A percentile compares a stretch with the other conserved stretches of the same genome.
Conservation (phyloP, 2,797 vertebrate genomes). For the Mormyrops boulengeri region DNA sequence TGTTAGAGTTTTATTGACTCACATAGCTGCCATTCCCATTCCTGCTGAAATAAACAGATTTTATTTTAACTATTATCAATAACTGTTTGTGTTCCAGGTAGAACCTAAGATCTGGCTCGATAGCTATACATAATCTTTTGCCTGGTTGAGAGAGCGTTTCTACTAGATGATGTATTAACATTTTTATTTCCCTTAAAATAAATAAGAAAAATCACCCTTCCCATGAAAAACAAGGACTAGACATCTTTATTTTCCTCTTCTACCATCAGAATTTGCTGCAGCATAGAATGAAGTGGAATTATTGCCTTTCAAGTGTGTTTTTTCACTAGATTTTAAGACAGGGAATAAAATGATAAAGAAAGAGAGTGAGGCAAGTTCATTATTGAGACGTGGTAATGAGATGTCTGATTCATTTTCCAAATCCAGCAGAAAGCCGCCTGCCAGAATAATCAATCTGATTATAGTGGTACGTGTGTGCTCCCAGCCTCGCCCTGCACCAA, state of each 20-base stretch:
- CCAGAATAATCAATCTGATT: slow-evolving; percentile 26
- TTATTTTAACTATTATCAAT: not conserved
- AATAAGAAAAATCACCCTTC: not conserved
- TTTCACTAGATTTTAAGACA: slow-evolving; percentile 1
- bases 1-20: not conserved
- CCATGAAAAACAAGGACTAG: not conserved
- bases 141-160: not conserved
- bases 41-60: not conserved
- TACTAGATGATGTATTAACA: not conserved
- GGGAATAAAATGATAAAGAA: slow-evolving; percentile 2
- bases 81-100: not conserved
- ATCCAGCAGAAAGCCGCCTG: slow-evolving; percentile 16
- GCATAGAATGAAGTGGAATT: slow-evolving; percentile 6
- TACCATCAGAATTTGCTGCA: not conserved
- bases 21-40: not conserved
- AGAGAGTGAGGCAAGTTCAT: slow-evolving; percentile 16
- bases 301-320: slow-evolving; percentile 15
- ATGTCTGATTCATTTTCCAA: slow-evolving; percentile 21
- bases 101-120: not conserved
- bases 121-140: not conserved
- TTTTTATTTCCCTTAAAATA: not conserved
- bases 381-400: slow-evolving; percentile 21
- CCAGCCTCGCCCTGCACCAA: not conserved
- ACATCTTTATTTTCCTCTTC: not conserved
- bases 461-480: slow-evolving; percentile 1